A percentile compares a stretch with the other conserved stretches of the same genome.
Evolutionary conservation across 1,140 invertebrate species (phyloP).

Genomic region (Battus philenor): DNA sequence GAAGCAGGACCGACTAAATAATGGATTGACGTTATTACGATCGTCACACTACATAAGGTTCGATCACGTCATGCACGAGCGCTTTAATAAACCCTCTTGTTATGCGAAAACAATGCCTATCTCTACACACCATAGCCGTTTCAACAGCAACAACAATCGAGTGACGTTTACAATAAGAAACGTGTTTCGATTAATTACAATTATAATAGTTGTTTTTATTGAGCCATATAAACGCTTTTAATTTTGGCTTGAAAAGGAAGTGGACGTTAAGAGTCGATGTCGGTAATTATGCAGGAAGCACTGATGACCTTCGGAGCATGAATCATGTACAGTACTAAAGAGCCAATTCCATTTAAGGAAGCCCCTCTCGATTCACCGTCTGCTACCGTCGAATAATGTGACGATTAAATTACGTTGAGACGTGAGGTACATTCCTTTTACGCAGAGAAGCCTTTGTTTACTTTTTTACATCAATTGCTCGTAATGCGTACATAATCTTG

Average conservation of each 20-base stretch:
- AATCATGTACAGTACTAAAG: conserved; percentile 34
- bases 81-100: no score
- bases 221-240: no score
- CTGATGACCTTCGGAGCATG: conserved; percentile 43
- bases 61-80: conserved; percentile 5
- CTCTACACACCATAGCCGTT: no score
- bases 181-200: no score
- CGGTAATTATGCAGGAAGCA: conserved; percentile 24
- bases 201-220: no score
- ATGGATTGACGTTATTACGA: conserved; percentile 4
- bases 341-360: conserved; percentile 28
- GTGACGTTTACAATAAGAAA: no score
- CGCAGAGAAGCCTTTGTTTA: background rate
- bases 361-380: conserved; percentile 6
- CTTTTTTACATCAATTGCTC: background rate
- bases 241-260: conserved; percentile 8
- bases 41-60: conserved; percentile 10
- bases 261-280: conserved; percentile 13
- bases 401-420: conserved; percentile 4
- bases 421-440: conserved; percentile 1
- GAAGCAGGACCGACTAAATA: conserved; percentile 7
- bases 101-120: no score
- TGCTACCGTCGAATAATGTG: conserved; percentile 5
- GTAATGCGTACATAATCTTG: no score
- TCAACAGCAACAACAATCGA: no score